Base-by-base conservation (phyloP, 2,113 vertebrate species). In the Hippopotamus amphibius region DNA sequence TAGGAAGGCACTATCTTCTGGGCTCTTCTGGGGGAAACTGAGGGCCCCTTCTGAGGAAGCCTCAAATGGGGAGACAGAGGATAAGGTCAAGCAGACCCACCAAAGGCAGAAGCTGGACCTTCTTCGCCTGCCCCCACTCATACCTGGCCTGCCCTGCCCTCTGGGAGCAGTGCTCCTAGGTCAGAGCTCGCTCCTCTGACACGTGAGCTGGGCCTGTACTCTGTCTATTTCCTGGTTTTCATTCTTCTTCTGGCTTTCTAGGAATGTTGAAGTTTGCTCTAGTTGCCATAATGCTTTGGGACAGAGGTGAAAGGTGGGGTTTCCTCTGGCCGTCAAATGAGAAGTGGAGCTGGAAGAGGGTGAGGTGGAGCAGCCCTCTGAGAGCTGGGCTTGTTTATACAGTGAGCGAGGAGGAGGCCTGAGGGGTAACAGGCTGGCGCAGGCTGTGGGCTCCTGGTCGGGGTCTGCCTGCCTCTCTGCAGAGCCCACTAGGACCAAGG, bases 221-320 rank as follows among this genome's bases (percentile, higher is more conserved):
- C 80, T 37, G 37, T 37, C 37, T 77, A 7, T 77, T 83, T 87
- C 71, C 74, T 87, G 74, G 59, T 14, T 87, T 77, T 63, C n/a
- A 19, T 85, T 95, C 43, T 55, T 88, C 43, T 53, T 41, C 93
- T 97, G 80, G 63, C 81, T 94, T 96, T 71, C 80, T 88, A 41
- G 6, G 46, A 63, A 65, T 68, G 33, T 68, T 90, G 81, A 76
- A 10, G 30, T 84, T 80, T 95, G 50, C 24, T 77, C 43, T 88
- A 30, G 26, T 28, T 77, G 63, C 28, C 50, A 19, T 46, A 37
- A 63, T 61, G 71, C 41, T 91, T 91, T 46, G 77, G 93, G 50
- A 81, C 43, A 84, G 80, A 63, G 65, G 33, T 59, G 76, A 92
- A 79, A 68, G 46, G 57, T n/a, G 17, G 66, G 63, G 72, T 71